Conservation (phyloP, 2,888 invertebrate genomes). For the Tachina lurida region DNA sequence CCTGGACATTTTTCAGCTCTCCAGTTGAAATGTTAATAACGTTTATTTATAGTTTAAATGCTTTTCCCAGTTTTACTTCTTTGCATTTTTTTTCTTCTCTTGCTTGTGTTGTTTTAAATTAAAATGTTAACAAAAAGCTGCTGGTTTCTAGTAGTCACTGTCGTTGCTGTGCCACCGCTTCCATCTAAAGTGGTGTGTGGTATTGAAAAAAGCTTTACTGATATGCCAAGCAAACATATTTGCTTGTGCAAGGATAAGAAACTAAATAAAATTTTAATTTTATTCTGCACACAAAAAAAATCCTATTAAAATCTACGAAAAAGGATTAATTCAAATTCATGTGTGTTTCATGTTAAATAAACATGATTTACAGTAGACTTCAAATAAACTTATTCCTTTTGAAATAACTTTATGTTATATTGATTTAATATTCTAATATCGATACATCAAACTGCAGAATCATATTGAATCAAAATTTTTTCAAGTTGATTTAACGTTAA, state of each 20-base stretch:
- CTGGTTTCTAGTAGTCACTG: neutral
- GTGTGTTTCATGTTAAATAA: too few relatives aligned
- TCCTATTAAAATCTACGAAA: too few relatives aligned
- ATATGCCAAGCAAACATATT: constrained; percentile 19
- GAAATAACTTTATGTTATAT: neutral
- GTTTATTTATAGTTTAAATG: constrained; percentile 23
- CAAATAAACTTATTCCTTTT: too few relatives aligned
- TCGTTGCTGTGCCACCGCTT: neutral
- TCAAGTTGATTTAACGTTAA: too few relatives aligned
- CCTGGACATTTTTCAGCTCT: constrained; percentile 16
- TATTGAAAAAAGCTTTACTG: neutral
- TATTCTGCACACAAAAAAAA: neutral
- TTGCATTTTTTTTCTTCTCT: neutral
- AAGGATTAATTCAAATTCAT: too few relatives aligned
- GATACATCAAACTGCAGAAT: too few relatives aligned
- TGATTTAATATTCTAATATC: neutral
- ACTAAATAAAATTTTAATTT: neutral
- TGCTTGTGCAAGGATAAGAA: neutral
- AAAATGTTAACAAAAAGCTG: constrained; percentile 16
- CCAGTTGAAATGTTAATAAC: constrained; percentile 36
- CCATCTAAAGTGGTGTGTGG: constrained; percentile 32
- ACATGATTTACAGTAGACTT: too few relatives aligned
- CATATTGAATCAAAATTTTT: too few relatives aligned
- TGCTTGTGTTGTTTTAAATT: constrained; percentile 15
- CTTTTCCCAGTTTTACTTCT: neutral